Evolutionary conservation across 2,797 vertebrate genomes (phyloP).

Genomic region (Arremon brunneinucha): DNA sequence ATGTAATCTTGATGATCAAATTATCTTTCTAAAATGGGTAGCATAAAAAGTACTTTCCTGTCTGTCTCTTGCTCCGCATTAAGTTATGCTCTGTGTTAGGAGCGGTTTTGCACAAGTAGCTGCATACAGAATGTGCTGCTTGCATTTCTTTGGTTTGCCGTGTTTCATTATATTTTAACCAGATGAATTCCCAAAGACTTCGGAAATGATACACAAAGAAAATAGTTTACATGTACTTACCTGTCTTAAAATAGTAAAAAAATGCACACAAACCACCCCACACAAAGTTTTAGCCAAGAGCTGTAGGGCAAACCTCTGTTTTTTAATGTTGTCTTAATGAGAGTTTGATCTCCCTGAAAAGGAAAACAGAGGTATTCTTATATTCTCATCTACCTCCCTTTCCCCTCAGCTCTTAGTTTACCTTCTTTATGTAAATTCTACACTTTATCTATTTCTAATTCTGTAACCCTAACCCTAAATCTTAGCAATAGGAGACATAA

Average conservation of each 20-base stretch:
- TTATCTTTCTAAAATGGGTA: background rate
- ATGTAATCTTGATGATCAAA: background rate
- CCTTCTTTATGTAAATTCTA: background rate
- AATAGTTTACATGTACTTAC: background rate
- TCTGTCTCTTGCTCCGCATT: background rate
- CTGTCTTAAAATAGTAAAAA: background rate
- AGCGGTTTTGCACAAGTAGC: background rate
- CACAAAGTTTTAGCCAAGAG: background rate
- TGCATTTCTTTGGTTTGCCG: background rate
- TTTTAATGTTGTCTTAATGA: background rate
- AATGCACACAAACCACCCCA: background rate
- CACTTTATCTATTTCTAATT: background rate
- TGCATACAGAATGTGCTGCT: background rate
- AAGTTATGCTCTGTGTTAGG: background rate
- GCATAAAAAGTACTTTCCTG: background rate
- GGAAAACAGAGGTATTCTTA: background rate
- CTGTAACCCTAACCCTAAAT: background rate
- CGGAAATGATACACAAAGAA: background rate
- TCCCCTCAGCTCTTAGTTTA: background rate
- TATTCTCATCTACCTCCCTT: background rate
- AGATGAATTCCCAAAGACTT: background rate
- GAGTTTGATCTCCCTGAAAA: background rate
- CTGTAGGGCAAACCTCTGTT: background rate
- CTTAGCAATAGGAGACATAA: background rate
- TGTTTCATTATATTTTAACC: background rate